Conservation (phyloP, 2,113 vertebrate genomes). For the Caloenas nicobarica region DNA sequence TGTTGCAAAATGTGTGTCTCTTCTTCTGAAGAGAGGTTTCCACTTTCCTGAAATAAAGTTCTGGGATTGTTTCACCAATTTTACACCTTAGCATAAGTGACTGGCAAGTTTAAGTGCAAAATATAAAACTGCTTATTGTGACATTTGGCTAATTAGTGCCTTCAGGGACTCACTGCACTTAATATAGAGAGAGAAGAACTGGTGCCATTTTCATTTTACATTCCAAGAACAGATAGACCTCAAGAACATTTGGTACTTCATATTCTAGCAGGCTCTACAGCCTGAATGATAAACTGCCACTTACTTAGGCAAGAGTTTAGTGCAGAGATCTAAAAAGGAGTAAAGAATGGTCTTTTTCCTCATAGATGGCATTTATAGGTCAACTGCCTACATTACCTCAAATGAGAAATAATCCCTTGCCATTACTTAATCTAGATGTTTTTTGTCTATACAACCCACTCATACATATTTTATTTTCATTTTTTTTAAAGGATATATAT, state of each 20-base stretch:
- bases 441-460: not conserved
- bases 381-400: not conserved
- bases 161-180: not conserved
- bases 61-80: not conserved
- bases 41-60: not conserved
- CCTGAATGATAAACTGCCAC: not conserved
- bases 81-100: not conserved
- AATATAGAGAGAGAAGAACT: not conserved
- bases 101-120: constrained; percentile 10
- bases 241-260: constrained; percentile 11
- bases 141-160: constrained; percentile 50
- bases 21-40: not conserved
- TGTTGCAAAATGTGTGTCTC: not conserved
- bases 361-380: not conserved
- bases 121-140: constrained; percentile 26
- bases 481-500: not conserved
- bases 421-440: not conserved
- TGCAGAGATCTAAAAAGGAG: not conserved
- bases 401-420: not conserved
- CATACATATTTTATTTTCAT: not conserved
- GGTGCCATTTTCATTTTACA: constrained; percentile 38
- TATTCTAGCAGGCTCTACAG: not conserved
- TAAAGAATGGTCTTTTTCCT: not conserved
- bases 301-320: not conserved
- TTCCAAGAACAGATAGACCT: constrained; percentile 3